Conservation (phyloP, 2,888 invertebrate genomes). For the Muschampia plurimacula region DNA sequence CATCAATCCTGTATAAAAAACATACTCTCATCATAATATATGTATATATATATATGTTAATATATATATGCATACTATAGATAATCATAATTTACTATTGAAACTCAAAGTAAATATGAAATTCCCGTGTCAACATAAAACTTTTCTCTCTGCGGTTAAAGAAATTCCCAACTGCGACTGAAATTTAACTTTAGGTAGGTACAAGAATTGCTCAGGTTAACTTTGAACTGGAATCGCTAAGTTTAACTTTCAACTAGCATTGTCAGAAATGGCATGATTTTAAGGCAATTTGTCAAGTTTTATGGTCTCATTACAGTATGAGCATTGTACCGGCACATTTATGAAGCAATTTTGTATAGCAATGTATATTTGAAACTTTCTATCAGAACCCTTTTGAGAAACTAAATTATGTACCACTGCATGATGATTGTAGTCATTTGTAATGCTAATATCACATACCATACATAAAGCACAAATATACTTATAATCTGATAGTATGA, state of each 20-base stretch:
- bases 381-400: background rate
- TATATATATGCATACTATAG: no score
- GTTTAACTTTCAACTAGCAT: conserved; percentile 1
- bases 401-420: background rate
- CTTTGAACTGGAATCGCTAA: conserved; percentile 2
- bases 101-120: background rate
- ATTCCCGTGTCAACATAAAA: background rate
- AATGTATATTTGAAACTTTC: conserved; percentile 3
- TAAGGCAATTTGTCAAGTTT: background rate
- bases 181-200: background rate
- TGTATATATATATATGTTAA: no score
- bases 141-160: background rate
- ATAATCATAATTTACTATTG: background rate
- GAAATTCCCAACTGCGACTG: background rate
- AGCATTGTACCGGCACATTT: background rate
- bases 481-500: no score
- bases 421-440: background rate
- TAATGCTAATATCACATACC: background rate
- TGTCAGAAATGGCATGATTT: conserved; percentile 2
- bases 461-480: no score
- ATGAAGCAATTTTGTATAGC: background rate
- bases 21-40: no score
- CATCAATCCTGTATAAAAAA: no score
- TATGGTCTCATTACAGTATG: background rate
- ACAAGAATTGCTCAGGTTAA: conserved; percentile 1